Percentiles rank a stretch among this genome's conserved stretches.
Conservation (phyloP, 2,888 invertebrate species). For the Trissonchulus sp. region DNA sequence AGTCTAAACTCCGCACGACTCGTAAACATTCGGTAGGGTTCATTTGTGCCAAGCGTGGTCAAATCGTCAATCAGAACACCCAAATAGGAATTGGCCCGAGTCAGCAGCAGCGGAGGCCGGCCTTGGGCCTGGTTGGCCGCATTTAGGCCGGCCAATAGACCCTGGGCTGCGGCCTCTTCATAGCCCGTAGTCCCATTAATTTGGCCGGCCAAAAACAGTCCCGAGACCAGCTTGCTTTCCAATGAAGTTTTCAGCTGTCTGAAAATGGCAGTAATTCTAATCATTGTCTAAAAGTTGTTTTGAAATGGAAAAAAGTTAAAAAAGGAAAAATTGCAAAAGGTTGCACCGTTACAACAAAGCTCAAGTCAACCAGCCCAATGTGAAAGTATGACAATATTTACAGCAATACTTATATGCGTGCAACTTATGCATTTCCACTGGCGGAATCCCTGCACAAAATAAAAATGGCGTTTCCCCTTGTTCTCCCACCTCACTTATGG, state of each 20-base stretch:
- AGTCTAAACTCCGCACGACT: slow-evolving; percentile 76
- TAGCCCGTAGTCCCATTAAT: slow-evolving; percentile 87
- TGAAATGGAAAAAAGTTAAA: no score
- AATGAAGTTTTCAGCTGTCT: slow-evolving; percentile 65
- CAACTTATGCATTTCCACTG: no score
- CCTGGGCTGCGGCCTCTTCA: slow-evolving; percentile 83
- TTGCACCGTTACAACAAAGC: no score
- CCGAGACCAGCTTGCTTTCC: slow-evolving; percentile 66
- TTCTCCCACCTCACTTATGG: no score
- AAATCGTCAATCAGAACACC: slow-evolving; percentile 82
- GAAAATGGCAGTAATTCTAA: no score
- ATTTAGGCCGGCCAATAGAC: slow-evolving; percentile 39
- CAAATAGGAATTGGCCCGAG: slow-evolving; percentile 72
- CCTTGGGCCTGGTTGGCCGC: slow-evolving; percentile 35
- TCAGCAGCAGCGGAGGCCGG: slow-evolving; percentile 60
- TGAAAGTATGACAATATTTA: no score
- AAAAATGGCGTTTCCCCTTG: no score
- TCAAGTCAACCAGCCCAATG: no score
- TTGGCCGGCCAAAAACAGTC: slow-evolving; percentile 78
- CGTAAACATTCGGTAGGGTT: slow-evolving; percentile 88
- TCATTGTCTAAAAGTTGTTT: no score
- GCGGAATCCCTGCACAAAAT: no score
- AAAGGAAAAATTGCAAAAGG: no score
- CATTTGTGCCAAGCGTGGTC: slow-evolving; percentile 70
- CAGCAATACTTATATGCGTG: no score